Evolutionary conservation across 1,140 invertebrate genomes (phyloP), one percentile per base, ranked within the genome.

Genomic region (Pygmarrhopalites habei): DNA sequence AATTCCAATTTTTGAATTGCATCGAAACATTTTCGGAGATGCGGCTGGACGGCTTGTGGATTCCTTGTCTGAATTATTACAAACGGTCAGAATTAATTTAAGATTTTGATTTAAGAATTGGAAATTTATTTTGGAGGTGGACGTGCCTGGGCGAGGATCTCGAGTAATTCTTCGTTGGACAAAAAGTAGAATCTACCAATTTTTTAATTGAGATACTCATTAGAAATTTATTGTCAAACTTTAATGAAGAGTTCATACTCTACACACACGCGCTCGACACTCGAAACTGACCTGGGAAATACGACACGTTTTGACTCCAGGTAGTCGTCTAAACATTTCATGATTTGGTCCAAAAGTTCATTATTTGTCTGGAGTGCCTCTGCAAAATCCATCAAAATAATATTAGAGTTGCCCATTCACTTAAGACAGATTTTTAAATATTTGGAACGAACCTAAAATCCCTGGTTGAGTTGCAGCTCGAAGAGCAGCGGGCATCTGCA

Each of bases 101-200:
- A n/a, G n/a, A n/a, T n/a, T n/a, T n/a, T n/a, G n/a, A n/a, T n/a
- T n/a, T n/a, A n/a, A n/a, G n/a, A n/a, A n/a, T n/a, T n/a, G n/a
- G n/a, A n/a, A n/a, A n/a, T n/a, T n/a, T n/a, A n/a, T n/a, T n/a
- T n/a, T n/a, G n/a, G n/a, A n/a, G n/a, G n/a, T n/a, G n/a, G n/a
- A n/a, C n/a, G n/a, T n/a, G n/a, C n/a, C n/a, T n/a, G n/a, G n/a
- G n/a, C n/a, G n/a, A n/a, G n/a, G n/a, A n/a, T n/a, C n/a, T n/a
- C n/a, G n/a, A n/a, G n/a, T n/a, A n/a, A n/a, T 96, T 95, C 1
- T 92, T 95, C 25, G 96, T 77, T 75, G 96, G 96, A 77, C 95
- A 96, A 77, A 96, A 89, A 41, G 39, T 41, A 41, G n/a, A 41
- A 41, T 41, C 39, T 41, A 41, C n/a, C n/a, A n/a, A n/a, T n/a